A percentile compares a stretch with the other conserved stretches of the same genome.
phyloP scores from a whole-genome alignment of 2,888 invertebrate genomes.

The Slavum lentiscoides region DNA sequence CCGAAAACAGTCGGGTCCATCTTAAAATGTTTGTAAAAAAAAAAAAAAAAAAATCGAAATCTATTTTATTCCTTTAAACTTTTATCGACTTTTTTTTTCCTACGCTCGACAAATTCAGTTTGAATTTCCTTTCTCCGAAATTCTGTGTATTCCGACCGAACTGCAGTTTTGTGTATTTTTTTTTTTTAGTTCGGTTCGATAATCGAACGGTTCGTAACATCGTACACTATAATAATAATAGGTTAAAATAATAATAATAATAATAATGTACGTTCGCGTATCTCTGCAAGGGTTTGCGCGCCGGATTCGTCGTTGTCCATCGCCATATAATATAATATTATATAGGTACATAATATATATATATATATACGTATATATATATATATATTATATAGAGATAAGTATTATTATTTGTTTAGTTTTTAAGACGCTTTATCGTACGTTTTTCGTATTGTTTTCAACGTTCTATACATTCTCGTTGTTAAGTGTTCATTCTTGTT shows the following conservation, averaged over 20 bases:
- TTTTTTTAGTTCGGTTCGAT: too few relatives aligned
- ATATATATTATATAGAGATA: too few relatives aligned
- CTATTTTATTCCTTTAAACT: too few relatives aligned
- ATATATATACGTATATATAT: constrained; percentile 19
- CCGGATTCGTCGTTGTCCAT: constrained; percentile 27
- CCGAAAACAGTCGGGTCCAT: too few relatives aligned
- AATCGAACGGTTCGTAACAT: background rate
- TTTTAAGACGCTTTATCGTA: constrained; percentile 49
- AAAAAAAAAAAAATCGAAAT: too few relatives aligned
- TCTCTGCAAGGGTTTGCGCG: constrained; percentile 7
- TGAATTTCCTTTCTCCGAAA: too few relatives aligned
- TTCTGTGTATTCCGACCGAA: too few relatives aligned
- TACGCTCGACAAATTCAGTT: too few relatives aligned
- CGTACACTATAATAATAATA: background rate
- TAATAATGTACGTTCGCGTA: background rate
- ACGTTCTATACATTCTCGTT: constrained; percentile 39
- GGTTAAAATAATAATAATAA: too few relatives aligned
- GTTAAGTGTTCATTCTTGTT: constrained; percentile 52
- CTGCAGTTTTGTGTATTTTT: background rate
- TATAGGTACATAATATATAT: too few relatives aligned
- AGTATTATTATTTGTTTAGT: constrained; percentile 22
- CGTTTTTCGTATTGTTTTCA: constrained; percentile 48
- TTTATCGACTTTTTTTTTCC: too few relatives aligned
- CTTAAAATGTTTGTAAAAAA: too few relatives aligned
- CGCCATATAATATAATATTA: background rate